A percentile compares a stretch with the other conserved stretches of the same genome.
Evolutionary conservation across 2,113 vertebrate genomes (phyloP).

Genomic region (Apaloderma vittatum): DNA sequence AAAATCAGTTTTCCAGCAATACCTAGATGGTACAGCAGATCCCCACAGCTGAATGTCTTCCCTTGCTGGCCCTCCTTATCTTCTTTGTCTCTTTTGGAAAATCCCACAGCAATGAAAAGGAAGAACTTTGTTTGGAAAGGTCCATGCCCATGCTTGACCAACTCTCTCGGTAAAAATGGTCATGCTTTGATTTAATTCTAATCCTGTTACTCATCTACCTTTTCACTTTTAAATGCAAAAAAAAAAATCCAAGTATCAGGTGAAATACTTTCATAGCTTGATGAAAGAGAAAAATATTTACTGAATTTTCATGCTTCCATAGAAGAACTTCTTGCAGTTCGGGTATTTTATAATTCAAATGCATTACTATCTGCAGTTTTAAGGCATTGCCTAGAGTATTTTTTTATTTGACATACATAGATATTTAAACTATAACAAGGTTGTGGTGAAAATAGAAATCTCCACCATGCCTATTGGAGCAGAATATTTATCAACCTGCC

Average conservation of each 20-base stretch:
- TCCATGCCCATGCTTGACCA: neutral
- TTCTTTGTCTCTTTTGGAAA: neutral
- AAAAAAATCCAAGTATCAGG: neutral
- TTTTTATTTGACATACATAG: neutral
- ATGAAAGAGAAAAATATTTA: neutral
- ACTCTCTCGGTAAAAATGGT: neutral
- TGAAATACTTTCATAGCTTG: neutral
- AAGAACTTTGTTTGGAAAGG: neutral
- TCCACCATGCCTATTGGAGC: neutral
- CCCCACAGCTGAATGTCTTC: neutral
- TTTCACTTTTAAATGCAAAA: neutral
- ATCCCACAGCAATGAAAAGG: neutral
- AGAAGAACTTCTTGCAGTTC: neutral
- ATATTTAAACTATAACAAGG: neutral
- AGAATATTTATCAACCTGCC: neutral
- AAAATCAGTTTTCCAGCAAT: neutral
- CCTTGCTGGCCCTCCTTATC: neutral
- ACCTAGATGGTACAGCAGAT: neutral
- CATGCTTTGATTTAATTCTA: neutral
- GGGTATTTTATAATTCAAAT: neutral
- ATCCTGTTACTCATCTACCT: neutral
- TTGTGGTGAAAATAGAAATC: neutral
- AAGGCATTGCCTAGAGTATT: neutral
- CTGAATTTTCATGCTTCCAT: neutral
- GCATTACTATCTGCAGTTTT: neutral